These are phyloP conservation scores for Tribolium castaneum DNA, from an alignment of 1,140 invertebrate genomes.

Conservation along the genomic window DNA sequence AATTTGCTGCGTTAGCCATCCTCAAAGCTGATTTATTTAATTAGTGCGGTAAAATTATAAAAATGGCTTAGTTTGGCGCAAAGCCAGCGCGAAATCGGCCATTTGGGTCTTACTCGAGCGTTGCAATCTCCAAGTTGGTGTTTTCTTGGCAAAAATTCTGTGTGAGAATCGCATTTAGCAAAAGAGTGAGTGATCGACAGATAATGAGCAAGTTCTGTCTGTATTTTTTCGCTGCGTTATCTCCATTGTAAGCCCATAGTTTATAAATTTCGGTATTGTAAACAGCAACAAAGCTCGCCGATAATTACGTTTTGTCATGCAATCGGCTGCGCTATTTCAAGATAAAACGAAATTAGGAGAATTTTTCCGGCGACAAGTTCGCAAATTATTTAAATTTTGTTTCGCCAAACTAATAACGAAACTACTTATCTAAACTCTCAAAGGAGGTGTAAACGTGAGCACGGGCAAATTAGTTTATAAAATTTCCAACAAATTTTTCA, in stretches of 20 bases:
- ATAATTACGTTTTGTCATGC: background rate
- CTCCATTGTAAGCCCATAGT: background rate
- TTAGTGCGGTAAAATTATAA: no score
- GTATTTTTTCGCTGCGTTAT: background rate
- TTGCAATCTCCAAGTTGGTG: no score
- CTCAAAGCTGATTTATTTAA: no score
- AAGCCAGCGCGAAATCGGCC: no score
- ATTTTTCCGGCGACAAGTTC: background rate
- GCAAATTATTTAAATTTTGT: background rate
- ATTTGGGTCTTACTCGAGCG: no score
- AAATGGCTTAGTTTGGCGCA: no score
- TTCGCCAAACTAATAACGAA: background rate
- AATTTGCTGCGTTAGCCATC: no score
- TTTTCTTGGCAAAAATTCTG: no score
- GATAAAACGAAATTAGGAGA: background rate
- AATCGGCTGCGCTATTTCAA: background rate
- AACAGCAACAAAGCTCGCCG: background rate
- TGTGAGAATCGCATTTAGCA: no score
- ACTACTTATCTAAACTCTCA: background rate
- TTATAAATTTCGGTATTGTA: background rate
- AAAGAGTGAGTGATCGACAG: background rate
- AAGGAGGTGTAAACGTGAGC: background rate
- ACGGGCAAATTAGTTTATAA: background rate
- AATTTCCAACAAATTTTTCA: background rate
- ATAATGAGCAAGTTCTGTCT: background rate